Percentiles rank a stretch among this genome's conserved stretches.
These are phyloP conservation scores for Caenorhabditis latens DNA, from an alignment of 1,140 invertebrate species.

Conservation along the genomic window DNA sequence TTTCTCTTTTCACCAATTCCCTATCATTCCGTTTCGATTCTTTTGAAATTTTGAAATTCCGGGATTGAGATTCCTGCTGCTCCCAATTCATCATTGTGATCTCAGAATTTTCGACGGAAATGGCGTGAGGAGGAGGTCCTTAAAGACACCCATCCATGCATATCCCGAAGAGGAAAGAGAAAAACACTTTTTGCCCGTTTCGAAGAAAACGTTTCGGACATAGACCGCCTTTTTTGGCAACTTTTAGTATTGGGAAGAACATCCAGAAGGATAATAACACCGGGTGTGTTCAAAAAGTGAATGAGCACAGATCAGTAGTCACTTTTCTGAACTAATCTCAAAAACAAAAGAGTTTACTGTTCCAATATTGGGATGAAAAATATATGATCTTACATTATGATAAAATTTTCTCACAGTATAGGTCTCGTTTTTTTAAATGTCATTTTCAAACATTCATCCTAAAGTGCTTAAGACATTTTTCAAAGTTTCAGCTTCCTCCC, in stretches of 20 bases:
- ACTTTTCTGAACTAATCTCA: no score
- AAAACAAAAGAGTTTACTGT: no score
- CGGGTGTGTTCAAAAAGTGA: no score
- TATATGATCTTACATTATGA: no score
- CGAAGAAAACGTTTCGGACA: conserved; percentile 24
- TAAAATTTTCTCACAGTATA: no score
- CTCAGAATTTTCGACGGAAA: conserved; percentile 20
- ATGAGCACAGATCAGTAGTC: no score
- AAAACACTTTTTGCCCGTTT: not conserved
- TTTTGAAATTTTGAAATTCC: not conserved
- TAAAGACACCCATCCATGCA: conserved; percentile 46
- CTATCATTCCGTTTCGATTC: not conserved
- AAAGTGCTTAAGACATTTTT: no score
- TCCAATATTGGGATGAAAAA: no score
- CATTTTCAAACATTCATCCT: no score
- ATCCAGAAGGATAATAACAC: not conserved
- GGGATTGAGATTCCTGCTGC: not conserved
- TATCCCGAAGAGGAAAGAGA: conserved; percentile 33
- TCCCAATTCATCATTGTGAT: conserved; percentile 13
- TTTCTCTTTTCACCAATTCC: not conserved
- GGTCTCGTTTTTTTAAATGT: no score
- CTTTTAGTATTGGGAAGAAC: not conserved
- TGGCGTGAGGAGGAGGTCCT: conserved; percentile 44
- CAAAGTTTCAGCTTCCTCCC: no score
- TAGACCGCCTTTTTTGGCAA: not conserved